Conservation (phyloP, 2,797 vertebrate species). For the Phoeniculus purpureus region DNA sequence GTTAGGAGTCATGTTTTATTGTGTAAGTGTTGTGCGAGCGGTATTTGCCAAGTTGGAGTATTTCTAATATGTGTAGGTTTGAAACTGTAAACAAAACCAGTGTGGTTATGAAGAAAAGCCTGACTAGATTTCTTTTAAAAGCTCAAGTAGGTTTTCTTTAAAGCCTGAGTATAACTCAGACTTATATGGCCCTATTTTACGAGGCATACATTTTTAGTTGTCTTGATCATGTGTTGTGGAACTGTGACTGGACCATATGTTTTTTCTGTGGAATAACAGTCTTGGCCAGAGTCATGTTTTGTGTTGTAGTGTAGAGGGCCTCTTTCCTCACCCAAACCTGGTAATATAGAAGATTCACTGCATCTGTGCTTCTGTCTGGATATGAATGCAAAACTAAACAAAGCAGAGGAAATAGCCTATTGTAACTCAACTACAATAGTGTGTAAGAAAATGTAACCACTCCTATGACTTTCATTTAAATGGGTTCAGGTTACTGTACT, state of each 20-base stretch:
- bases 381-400: background rate
- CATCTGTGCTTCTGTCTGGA: background rate
- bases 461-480: background rate
- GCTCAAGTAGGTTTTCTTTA: background rate
- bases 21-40: background rate
- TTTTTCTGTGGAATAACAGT: background rate
- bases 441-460: background rate
- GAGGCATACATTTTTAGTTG: background rate
- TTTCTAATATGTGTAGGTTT: background rate
- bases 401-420: background rate
- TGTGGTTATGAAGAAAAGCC: background rate
- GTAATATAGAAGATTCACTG: background rate
- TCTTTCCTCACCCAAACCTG: background rate
- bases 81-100: background rate
- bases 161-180: background rate
- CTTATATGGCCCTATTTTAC: background rate
- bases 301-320: background rate
- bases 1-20: background rate
- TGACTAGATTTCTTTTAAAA: background rate
- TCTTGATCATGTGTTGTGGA: background rate
- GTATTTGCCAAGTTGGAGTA: background rate
- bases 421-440: background rate
- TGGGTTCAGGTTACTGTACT: background rate
- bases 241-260: background rate
- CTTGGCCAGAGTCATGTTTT: background rate